Percentiles rank a stretch among this genome's conserved stretches.
These are phyloP conservation scores for Ciconia boyciana DNA, from an alignment of 2,113 vertebrate genomes.

Conservation along the genomic window DNA sequence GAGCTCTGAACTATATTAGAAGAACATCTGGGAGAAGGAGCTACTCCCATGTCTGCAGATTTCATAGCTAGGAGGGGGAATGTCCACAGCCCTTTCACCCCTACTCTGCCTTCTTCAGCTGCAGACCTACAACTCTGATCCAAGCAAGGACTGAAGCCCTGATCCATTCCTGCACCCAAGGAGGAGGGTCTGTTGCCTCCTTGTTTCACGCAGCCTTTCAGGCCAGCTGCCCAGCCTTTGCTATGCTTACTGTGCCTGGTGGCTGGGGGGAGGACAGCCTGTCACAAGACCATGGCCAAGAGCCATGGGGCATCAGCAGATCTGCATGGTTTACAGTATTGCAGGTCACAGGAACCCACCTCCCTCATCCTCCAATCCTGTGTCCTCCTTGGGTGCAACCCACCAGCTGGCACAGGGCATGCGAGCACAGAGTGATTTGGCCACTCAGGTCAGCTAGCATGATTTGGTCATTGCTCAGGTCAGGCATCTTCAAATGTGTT, in stretches of 20 bases:
- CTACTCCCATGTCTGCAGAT: rapidly evolving
- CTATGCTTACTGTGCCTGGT: rapidly evolving
- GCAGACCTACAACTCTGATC: background rate
- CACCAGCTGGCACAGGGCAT: background rate
- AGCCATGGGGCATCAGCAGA: background rate
- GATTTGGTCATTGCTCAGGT: background rate
- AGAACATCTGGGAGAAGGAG: background rate
- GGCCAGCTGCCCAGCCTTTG: background rate
- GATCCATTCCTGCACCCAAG: background rate
- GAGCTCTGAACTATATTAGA: background rate
- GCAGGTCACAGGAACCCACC: background rate
- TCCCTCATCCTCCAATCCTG: conserved; percentile 50
- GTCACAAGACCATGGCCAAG: background rate
- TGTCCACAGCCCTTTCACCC: background rate
- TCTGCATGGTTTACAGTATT: background rate
- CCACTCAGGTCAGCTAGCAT: background rate
- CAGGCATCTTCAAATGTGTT: background rate
- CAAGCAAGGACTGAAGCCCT: background rate
- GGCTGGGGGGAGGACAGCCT: background rate
- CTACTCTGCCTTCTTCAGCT: background rate
- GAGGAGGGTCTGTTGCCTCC: background rate
- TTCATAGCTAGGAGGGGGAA: background rate
- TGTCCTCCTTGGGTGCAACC: background rate
- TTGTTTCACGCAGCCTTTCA: background rate
- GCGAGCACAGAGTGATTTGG: background rate